Conservation (phyloP, 2,888 invertebrate genomes). For the Polymixis lichenea region DNA sequence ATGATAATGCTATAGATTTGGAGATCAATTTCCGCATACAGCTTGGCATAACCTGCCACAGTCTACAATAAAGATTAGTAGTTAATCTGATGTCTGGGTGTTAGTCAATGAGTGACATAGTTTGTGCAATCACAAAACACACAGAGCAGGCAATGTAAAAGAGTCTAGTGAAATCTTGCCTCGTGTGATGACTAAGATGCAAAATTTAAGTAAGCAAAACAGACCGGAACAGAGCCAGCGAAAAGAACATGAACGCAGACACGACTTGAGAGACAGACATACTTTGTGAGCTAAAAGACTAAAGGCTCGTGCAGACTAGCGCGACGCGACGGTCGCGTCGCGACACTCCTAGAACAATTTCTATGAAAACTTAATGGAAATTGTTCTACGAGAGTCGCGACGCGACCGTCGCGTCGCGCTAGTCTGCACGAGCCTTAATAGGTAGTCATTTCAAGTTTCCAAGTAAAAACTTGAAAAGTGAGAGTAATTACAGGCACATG, state of each 20-base stretch:
- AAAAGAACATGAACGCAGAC: constrained; percentile 2
- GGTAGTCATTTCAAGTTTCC: too few species aligned
- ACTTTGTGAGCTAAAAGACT: neutral
- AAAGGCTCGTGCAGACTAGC: too few species aligned
- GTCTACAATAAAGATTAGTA: neutral
- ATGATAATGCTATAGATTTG: neutral
- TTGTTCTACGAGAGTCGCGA: too few species aligned
- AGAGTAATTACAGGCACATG: too few species aligned
- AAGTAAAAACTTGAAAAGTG: too few species aligned
- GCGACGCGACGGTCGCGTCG: too few species aligned
- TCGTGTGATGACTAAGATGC: neutral
- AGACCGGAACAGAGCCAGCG: constrained; percentile 13
- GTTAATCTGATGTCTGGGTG: neutral
- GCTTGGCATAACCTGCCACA: too few species aligned
- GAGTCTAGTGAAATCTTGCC: neutral
- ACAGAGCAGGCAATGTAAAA: neutral
- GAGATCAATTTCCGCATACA: neutral
- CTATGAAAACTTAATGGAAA: too few species aligned
- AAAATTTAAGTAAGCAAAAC: constrained; percentile 1
- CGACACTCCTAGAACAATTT: too few species aligned
- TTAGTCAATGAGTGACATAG: neutral
- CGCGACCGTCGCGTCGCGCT: too few species aligned
- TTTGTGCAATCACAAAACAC: too few species aligned
- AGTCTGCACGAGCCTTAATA: too few species aligned
- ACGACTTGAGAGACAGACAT: neutral